phyloP scores from a whole-genome alignment of 2,888 invertebrate species.

The Villa cingulata region DNA sequence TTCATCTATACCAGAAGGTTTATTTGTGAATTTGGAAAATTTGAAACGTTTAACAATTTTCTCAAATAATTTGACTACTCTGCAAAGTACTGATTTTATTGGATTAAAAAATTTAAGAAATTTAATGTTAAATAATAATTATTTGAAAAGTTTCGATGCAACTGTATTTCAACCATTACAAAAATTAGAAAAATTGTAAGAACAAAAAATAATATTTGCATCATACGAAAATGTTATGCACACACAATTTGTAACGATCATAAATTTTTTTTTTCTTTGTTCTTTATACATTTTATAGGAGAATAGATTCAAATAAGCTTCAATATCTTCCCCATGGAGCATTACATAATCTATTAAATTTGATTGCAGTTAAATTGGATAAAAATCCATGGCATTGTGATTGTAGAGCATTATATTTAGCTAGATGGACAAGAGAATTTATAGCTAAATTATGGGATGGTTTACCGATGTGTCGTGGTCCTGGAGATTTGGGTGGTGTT shows the following conservation, averaged over 20 bases:
- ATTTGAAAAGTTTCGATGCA: constrained; percentile 37
- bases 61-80: constrained; percentile 38
- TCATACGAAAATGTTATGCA: not conserved
- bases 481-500: constrained; percentile 39
- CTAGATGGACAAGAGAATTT: constrained; percentile 42
- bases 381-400: constrained; percentile 53
- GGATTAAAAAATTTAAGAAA: constrained; percentile 38
- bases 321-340: constrained; percentile 46
- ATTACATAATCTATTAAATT: constrained; percentile 41
- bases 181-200: constrained; percentile 40
- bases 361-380: constrained; percentile 46
- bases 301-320: constrained; percentile 48
- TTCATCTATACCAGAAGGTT: constrained; percentile 34
- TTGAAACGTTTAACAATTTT: constrained; percentile 42
- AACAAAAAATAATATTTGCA: constrained; percentile 4
- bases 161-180: constrained; percentile 35
- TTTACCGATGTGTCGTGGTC: constrained; percentile 40
- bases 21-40: constrained; percentile 36
- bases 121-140: constrained; percentile 48
- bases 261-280: constrained; percentile 5
- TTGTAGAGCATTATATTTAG: constrained; percentile 49
- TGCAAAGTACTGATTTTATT: constrained; percentile 37
- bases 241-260: constrained; percentile 14
- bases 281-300: constrained; percentile 33
- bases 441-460: constrained; percentile 39